Evolutionary conservation across 2,113 vertebrate species (phyloP), one percentile per base, ranked within the genome.

Genomic region (Tetraodon nigroviridis): DNA sequence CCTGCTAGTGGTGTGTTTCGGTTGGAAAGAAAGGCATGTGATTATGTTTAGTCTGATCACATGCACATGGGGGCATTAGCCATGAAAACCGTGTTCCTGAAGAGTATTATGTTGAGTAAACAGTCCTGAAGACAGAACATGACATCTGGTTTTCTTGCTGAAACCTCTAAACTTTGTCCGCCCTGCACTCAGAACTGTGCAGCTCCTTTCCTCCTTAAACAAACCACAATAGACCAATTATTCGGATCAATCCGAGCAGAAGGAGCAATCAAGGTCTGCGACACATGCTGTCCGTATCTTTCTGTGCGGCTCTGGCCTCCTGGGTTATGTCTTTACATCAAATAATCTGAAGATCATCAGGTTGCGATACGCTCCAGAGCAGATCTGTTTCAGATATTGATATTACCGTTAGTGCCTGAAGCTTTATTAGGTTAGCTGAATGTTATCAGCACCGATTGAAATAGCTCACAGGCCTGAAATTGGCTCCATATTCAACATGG

Each of bases 261-360:
- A 69, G 66, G 69, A 64, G 76, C 78, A 68, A 81, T 81, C 58
- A 55, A 27, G 53, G 50, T 45, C 67, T 54, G 19, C 58, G 46
- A 62, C 60, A 27, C 48, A 17, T 40, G 2, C 27, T 15, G 53
- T 18, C 50, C 19, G 24, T 50, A 32, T 19, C 40, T 51, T 29
- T 51, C 19, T 15, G 18, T 41, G 12, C 55, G 40, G 61, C 41
- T 62, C 16, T 29, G 19, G 44, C 72, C 72, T 79, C 78, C 70
- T 56, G 72, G 62, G 61, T 64, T 69, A 47, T 12, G 51, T 79
- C 74, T 69, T 79, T 59, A 60, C 70, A 60, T 76, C 64, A 63
- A 58, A 80, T 77, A 74, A 88, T 82, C 72, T 75, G 61, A 73
- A 75, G 77, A 82, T 79, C 83, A 75, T 84, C 70, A 59, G 55